Conservation (phyloP, 2,113 vertebrate species). For the Grus americana region DNA sequence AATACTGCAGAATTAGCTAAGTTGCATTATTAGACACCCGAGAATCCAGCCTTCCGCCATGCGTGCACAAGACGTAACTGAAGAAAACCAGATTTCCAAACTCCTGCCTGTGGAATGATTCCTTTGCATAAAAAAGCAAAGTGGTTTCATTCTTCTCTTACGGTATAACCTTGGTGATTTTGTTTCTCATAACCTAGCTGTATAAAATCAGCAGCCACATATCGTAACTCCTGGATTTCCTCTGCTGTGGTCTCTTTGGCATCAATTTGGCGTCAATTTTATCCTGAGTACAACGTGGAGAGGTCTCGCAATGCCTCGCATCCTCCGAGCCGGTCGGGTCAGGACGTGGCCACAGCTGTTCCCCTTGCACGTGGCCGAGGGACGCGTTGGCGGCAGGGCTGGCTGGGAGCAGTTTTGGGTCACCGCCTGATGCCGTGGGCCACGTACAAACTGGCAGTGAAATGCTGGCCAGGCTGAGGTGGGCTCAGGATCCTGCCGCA, state of each 20-base stretch:
- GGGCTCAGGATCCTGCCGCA: accelerated
- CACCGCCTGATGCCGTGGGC: accelerated
- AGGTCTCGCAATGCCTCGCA: accelerated
- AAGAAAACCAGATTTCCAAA: background rate
- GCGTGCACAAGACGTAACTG: background rate
- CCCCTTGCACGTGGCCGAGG: accelerated
- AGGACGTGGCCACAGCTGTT: background rate
- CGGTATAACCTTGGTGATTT: accelerated
- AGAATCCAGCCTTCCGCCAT: background rate
- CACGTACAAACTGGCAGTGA: background rate
- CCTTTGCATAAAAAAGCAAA: background rate
- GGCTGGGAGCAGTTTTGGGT: background rate
- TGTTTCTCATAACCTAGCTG: background rate
- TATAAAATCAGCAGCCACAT: background rate
- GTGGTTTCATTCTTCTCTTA: background rate
- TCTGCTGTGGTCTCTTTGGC: background rate
- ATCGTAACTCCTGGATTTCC: background rate
- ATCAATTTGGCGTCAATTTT: background rate
- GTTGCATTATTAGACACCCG: background rate
- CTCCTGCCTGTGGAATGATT: background rate
- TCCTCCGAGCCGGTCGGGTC: accelerated
- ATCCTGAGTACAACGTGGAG: background rate
- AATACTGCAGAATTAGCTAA: background rate
- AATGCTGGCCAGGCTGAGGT: background rate
- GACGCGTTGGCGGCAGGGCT: accelerated